phyloP scores from a whole-genome alignment of 1,140 invertebrate genomes.

The Chymomyza costata region DNA sequence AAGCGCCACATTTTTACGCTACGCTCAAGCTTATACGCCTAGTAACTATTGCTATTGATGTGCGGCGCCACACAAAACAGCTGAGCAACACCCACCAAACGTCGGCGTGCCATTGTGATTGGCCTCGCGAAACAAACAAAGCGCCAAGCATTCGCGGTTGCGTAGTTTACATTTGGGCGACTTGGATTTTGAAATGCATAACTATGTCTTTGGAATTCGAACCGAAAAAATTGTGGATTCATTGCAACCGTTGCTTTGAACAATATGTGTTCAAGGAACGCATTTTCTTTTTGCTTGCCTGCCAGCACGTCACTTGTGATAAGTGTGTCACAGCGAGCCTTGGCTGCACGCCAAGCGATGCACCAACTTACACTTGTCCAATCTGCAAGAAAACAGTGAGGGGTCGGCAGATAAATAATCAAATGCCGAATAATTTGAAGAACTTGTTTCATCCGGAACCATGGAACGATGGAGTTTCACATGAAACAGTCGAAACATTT shows the following conservation, averaged over 20 bases:
- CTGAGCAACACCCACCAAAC: conserved; percentile 6
- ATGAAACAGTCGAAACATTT: conserved; percentile 24
- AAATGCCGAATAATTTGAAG: conserved; percentile 41
- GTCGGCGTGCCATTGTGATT: conserved; percentile 1
- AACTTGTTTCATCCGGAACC: conserved; percentile 52
- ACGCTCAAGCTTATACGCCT: too few relatives aligned
- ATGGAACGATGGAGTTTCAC: conserved; percentile 18
- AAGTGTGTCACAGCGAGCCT: conserved; percentile 31
- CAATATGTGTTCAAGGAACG: conserved; percentile 14
- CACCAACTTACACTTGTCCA: conserved; percentile 34
- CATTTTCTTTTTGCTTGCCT: conserved; percentile 46
- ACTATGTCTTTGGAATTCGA: conserved; percentile 1
- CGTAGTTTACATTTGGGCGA: too few relatives aligned
- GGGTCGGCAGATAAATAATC: conserved; percentile 42
- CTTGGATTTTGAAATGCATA: too few relatives aligned
- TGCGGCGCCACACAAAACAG: too few relatives aligned
- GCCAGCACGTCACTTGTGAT: conserved; percentile 46
- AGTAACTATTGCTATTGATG: too few relatives aligned
- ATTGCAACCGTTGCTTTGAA: conserved; percentile 52
- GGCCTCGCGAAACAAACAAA: too few relatives aligned
- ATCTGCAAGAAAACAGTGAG: conserved; percentile 36
- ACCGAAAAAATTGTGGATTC: conserved; percentile 49
- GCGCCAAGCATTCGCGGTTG: conserved; percentile 4
- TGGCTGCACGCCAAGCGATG: conserved; percentile 35
- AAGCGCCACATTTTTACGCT: too few relatives aligned